Evolutionary conservation across 2,113 vertebrate species (phyloP).

Genomic region (Egretta garzetta): DNA sequence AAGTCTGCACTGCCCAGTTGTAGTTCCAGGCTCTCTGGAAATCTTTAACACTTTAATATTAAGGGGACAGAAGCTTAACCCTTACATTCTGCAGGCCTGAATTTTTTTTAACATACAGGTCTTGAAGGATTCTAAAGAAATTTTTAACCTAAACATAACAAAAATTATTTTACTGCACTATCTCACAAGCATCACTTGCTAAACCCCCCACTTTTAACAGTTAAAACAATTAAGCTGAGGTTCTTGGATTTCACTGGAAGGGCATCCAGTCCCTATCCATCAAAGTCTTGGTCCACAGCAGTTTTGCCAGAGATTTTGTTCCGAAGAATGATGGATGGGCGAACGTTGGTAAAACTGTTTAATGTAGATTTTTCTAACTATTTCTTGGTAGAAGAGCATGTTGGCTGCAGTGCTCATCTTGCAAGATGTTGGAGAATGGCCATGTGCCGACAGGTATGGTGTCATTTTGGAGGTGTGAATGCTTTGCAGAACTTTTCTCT

Average conservation of each 20-base stretch:
- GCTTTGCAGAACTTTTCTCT: background rate
- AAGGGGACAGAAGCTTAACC: constrained; percentile 11
- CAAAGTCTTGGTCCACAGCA: background rate
- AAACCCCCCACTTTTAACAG: background rate
- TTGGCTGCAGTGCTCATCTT: background rate
- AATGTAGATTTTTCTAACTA: background rate
- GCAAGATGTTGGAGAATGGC: background rate
- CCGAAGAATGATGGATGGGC: background rate
- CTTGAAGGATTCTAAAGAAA: background rate
- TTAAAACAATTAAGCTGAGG: background rate
- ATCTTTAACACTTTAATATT: background rate
- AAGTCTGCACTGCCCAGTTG: constrained; percentile 26
- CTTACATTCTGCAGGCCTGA: background rate
- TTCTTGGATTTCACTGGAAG: constrained; percentile 38
- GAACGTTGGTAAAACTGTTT: background rate
- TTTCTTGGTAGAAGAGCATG: background rate
- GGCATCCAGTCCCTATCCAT: constrained; percentile 25
- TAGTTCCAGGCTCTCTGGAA: constrained; percentile 46
- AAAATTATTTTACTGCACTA: background rate
- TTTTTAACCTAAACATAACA: background rate
- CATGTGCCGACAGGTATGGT: background rate
- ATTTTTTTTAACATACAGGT: background rate
- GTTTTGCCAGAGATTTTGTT: constrained; percentile 13
- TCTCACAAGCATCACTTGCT: background rate
- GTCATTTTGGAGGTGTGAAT: background rate